Evolutionary conservation across 1,140 invertebrate genomes (phyloP).

Genomic region (Lordiphosa clarofinis): DNA sequence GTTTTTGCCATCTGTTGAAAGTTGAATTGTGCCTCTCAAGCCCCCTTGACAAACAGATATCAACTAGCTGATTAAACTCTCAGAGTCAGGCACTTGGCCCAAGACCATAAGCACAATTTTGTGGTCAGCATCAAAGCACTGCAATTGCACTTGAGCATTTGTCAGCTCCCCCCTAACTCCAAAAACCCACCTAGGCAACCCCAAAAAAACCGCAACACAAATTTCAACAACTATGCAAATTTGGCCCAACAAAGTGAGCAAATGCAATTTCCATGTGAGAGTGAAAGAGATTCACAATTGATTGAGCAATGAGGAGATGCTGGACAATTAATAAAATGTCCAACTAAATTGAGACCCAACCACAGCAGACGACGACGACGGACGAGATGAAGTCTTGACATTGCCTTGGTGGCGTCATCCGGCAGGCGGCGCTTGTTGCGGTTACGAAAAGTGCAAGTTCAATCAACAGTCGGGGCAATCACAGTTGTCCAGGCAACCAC

Average conservation of each 20-base stretch:
- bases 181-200: neutral
- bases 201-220: slow-evolving; percentile 51
- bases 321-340: slow-evolving; percentile 71
- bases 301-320: slow-evolving; percentile 41
- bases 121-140: slow-evolving; percentile 20
- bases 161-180: neutral
- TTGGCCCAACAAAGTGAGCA: slow-evolving; percentile 35
- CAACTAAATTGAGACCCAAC: slow-evolving; percentile 64
- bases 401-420: slow-evolving; percentile 29
- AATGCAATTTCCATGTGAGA: slow-evolving; percentile 31
- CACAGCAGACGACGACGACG: slow-evolving; percentile 21
- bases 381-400: slow-evolving; percentile 33
- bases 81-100: slow-evolving; percentile 8
- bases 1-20: neutral
- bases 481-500: slow-evolving; percentile 36
- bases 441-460: slow-evolving; percentile 44
- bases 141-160: slow-evolving; percentile 8
- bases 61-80: slow-evolving; percentile 1
- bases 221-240: slow-evolving; percentile 44
- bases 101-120: slow-evolving; percentile 30
- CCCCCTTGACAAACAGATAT: neutral
- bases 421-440: slow-evolving; percentile 31
- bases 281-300: slow-evolving; percentile 40
- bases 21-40: no score
- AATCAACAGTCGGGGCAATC: slow-evolving; percentile 31